Evolutionary conservation across 2,888 invertebrate species (phyloP).

Genomic region (Lasioglossum leucozonium): DNA sequence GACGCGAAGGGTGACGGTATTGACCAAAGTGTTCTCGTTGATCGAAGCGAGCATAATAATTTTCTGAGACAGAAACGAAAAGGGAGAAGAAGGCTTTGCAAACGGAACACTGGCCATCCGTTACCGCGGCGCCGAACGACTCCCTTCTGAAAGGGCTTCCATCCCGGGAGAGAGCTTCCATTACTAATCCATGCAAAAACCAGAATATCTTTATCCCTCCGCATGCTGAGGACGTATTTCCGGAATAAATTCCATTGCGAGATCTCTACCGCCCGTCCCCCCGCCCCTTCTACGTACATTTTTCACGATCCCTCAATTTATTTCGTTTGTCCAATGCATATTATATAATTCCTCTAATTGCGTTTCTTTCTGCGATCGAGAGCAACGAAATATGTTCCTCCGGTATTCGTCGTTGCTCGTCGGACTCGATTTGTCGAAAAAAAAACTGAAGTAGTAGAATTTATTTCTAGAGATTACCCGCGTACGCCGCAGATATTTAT

Average conservation of each 20-base stretch:
- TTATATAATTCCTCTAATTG: conserved; percentile 21
- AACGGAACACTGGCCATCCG: conserved; percentile 74
- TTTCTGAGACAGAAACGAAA: conserved; percentile 54
- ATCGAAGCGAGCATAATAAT: conserved; percentile 55
- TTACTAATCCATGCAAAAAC: conserved; percentile 85
- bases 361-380: not conserved
- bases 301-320: conserved; percentile 40
- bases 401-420: not conserved
- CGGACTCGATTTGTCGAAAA: not conserved
- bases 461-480: not conserved
- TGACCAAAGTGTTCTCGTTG: conserved; percentile 21
- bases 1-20: not conserved
- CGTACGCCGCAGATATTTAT: not conserved
- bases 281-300: too few relatives aligned
- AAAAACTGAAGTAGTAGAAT: not conserved
- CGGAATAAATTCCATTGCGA: conserved; percentile 82
- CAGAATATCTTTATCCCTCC: conserved; percentile 84
- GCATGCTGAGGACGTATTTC: conserved; percentile 83
- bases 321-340: conserved; percentile 23
- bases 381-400: not conserved
- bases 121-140: conserved; percentile 78
- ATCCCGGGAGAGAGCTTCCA: conserved; percentile 84
- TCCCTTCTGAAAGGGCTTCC: conserved; percentile 80
- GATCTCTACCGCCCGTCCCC: conserved; percentile 40
- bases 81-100: conserved; percentile 68